A percentile compares a stretch with the other conserved stretches of the same genome.
phyloP scores from a whole-genome alignment of 1,140 invertebrate genomes.

The Drosophila melanogaster region DNA sequence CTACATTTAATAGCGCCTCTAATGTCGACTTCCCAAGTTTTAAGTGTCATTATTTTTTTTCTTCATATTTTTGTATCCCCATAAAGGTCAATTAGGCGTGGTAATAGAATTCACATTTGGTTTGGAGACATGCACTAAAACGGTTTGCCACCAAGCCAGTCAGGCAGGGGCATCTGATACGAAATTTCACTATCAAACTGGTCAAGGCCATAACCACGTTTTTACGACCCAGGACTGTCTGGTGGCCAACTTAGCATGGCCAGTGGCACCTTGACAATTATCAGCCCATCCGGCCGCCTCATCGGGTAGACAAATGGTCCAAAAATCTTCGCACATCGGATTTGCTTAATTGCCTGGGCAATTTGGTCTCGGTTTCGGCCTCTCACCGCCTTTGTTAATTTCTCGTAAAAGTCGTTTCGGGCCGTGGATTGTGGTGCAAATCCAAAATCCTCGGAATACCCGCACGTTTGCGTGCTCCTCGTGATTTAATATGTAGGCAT shows the following conservation, averaged over 20 bases:
- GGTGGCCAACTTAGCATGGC: constrained; percentile 9
- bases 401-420: constrained; percentile 65
- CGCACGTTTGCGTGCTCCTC: constrained; percentile 50
- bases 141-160: neutral
- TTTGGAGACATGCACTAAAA: neutral
- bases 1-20: too few relatives aligned
- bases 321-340: constrained; percentile 26
- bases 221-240: constrained; percentile 34
- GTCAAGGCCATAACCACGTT: constrained; percentile 20
- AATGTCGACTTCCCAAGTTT: neutral
- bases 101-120: neutral
- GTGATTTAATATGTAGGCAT: constrained; percentile 65
- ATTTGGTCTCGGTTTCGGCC: constrained; percentile 20
- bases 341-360: constrained; percentile 58
- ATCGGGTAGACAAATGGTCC: constrained; percentile 4
- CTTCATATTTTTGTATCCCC: neutral
- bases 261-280: constrained; percentile 37
- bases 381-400: constrained; percentile 37
- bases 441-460: constrained; percentile 38
- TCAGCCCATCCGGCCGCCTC: constrained; percentile 45
- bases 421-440: constrained; percentile 15
- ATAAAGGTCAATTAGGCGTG: neutral
- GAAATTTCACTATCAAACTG: constrained; percentile 45
- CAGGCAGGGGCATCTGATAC: constrained; percentile 10
- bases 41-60: neutral